Evolutionary conservation across 2,113 vertebrate species (phyloP).

Genomic region (Nematolebias whitei): DNA sequence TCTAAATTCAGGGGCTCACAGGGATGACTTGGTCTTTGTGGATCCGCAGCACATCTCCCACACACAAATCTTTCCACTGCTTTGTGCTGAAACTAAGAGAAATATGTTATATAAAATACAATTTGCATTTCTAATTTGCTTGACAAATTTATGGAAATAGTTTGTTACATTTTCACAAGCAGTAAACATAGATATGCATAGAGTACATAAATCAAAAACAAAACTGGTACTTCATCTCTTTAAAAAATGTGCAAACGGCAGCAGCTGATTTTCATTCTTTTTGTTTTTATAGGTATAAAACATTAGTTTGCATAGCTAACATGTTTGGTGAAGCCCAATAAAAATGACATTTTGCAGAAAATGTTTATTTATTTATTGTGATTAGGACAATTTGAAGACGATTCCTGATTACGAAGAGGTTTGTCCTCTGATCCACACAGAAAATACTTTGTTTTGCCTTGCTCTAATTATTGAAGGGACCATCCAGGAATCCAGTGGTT

Average conservation of each 20-base stretch:
- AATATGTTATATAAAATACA: neutral
- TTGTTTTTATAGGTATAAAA: no score
- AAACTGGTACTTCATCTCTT: no score
- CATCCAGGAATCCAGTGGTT: conserved; percentile 61
- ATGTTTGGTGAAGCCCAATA: no score
- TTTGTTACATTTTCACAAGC: no score
- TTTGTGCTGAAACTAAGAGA: conserved; percentile 79
- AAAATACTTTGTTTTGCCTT: conserved; percentile 3
- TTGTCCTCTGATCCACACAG: neutral
- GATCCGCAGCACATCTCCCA: conserved; percentile 88
- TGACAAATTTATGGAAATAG: neutral
- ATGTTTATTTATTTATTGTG: no score
- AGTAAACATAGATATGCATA: no score
- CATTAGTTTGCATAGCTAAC: no score
- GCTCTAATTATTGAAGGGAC: conserved; percentile 32
- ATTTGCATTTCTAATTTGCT: neutral
- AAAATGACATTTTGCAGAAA: no score
- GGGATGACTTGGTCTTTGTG: conserved; percentile 86
- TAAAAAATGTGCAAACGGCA: no score
- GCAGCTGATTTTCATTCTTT: no score
- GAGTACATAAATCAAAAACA: no score
- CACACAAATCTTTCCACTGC: conserved; percentile 84
- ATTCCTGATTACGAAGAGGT: neutral
- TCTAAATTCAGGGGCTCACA: conserved; percentile 75
- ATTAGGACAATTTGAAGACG: no score